Evolutionary conservation across 2,113 vertebrate genomes (phyloP).

Genomic region (Aplodontia rufa): DNA sequence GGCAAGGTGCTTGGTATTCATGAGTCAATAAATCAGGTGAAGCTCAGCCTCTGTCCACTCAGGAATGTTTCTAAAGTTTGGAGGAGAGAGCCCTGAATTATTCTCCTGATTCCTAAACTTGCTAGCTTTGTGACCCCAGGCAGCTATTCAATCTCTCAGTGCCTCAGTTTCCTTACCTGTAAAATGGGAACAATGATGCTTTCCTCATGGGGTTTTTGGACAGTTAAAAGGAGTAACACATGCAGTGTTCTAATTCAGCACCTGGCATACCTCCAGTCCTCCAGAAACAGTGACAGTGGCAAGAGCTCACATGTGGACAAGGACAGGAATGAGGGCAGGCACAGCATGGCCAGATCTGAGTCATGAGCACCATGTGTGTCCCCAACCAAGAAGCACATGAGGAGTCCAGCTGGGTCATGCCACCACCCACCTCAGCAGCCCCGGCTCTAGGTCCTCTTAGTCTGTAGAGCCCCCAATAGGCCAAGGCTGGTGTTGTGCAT

Average conservation of each 20-base stretch:
- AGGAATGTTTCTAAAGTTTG: too few species aligned
- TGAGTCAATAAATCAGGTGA: background rate
- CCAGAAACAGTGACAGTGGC: background rate
- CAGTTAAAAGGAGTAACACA: background rate
- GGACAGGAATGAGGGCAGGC: too few species aligned
- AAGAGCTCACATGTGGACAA: background rate
- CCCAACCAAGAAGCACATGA: accelerated
- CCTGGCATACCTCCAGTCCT: background rate
- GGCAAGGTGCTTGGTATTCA: background rate
- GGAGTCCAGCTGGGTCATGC: background rate
- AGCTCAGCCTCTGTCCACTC: too few species aligned
- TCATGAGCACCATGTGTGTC: background rate
- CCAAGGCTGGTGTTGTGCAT: accelerated
- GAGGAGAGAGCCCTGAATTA: background rate
- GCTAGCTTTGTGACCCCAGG: background rate
- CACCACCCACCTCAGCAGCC: background rate
- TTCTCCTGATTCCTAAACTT: background rate
- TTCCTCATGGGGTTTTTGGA: background rate
- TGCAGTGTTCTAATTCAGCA: background rate
- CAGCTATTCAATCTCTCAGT: background rate
- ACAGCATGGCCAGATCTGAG: background rate
- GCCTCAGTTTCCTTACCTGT: background rate
- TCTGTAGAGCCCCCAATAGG: background rate
- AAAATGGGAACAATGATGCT: background rate
- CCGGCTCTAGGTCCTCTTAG: background rate